Percentiles rank a stretch among this genome's conserved stretches.
These are phyloP conservation scores for Scleropages formosus DNA, from an alignment of 2,797 vertebrate species.

Conservation along the genomic window DNA sequence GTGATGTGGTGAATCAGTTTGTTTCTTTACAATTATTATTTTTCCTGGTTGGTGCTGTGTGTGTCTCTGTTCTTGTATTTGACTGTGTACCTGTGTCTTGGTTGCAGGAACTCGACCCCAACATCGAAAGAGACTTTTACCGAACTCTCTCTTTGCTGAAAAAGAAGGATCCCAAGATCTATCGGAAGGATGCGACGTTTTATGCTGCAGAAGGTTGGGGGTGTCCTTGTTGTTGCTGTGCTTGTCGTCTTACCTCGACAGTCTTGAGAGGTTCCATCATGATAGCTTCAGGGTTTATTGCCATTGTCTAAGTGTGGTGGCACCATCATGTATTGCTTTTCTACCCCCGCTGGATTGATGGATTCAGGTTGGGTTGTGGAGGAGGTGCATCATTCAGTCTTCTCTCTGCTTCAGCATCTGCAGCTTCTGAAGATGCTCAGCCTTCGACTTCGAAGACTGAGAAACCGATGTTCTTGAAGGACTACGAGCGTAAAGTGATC, in stretches of 20 bases:
- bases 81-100: not conserved
- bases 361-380: not conserved
- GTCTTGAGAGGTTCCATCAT: not conserved
- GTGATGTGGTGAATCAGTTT: constrained; percentile 66
- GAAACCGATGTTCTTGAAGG: constrained; percentile 83
- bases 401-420: constrained; percentile 33
- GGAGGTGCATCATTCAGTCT: not conserved
- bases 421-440: constrained; percentile 45
- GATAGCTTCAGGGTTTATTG: not conserved
- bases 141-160: constrained; percentile 84
- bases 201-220: constrained; percentile 65
- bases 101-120: constrained; percentile 76
- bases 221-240: not conserved
- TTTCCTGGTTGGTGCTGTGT: not conserved
- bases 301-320: not conserved
- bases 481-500: constrained; percentile 87
- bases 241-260: not conserved
- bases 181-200: constrained; percentile 74
- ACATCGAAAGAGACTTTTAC: constrained; percentile 81
- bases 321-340: not conserved
- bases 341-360: not conserved
- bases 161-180: constrained; percentile 86
- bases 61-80: not conserved
- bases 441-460: constrained; percentile 63
- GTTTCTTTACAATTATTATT: not conserved